Percentiles rank a stretch among this genome's conserved stretches.
Evolutionary conservation across 2,797 vertebrate genomes (phyloP).

Genomic region (Chaunax sp.): DNA sequence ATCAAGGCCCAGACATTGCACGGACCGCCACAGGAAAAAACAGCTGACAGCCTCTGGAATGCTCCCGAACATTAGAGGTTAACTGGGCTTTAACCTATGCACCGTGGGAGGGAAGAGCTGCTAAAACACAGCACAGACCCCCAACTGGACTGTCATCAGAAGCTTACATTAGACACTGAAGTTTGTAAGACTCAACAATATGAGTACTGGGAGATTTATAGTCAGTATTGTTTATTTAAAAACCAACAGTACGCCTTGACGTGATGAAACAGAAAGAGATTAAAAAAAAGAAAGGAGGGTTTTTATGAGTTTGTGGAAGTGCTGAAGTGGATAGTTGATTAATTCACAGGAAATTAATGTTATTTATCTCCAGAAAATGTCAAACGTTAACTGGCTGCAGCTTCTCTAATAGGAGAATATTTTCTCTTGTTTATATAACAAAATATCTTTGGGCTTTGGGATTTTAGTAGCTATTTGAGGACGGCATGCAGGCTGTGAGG

Average conservation of each 20-base stretch:
- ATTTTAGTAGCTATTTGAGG: not conserved
- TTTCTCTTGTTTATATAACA: not conserved
- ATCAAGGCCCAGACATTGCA: slow-evolving; percentile 38
- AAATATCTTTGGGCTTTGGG: not conserved
- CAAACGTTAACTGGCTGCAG: not conserved
- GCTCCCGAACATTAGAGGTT: slow-evolving; percentile 62
- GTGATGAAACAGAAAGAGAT: not conserved
- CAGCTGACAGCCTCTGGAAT: slow-evolving; percentile 69
- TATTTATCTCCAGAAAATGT: not conserved
- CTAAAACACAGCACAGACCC: slow-evolving; percentile 50
- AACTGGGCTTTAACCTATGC: slow-evolving; percentile 72
- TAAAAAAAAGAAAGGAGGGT: not conserved
- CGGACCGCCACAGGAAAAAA: slow-evolving; percentile 57
- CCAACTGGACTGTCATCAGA: slow-evolving; percentile 43
- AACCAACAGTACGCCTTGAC: not conserved
- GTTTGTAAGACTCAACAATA: slow-evolving; percentile 8
- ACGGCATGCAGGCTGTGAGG: not conserved
- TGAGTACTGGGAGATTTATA: not conserved
- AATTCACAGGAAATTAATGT: not conserved
- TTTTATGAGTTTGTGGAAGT: not conserved
- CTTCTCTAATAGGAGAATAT: not conserved
- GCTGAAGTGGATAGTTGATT: not conserved
- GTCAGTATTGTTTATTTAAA: not conserved
- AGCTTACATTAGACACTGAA: slow-evolving; percentile 44
- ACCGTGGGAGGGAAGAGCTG: slow-evolving; percentile 49